Evolutionary conservation across 1,140 invertebrate species (phyloP), one percentile per base, ranked within the genome.

Genomic region (Mesaphorura yosii): DNA sequence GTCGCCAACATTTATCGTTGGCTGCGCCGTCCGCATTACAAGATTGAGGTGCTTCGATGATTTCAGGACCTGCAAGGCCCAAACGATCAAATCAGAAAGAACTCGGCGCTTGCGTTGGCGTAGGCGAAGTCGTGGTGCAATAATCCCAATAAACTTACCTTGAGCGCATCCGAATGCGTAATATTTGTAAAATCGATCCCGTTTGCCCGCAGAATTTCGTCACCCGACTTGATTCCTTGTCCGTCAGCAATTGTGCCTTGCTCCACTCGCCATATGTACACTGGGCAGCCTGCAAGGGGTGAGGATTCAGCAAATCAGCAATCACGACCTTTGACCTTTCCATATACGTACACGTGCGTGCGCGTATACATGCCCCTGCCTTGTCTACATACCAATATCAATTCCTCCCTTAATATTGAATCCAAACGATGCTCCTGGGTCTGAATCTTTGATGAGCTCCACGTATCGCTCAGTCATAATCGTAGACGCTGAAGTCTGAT

Each of bases 151-250:
- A 10, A 48, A n/a, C 19, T 38, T 76, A 88, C 85, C 79, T 88
- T 88, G 57, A 88, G 76, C 44, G 86, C 86, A 70, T 88, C 85
- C 66, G 87, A 84, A 67, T 88, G 86, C 55, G 83, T 84, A 62
- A 88, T 86, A 56, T 79, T 82, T 27, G 82, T 84, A 70, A 89
- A 89, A 53, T 84, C 85, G 48, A 83, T 88, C 42, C 85, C 85
- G 69, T 89, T 89, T 55, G 88, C 86, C 72, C 88, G 83, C 59
- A 89, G 74, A 66, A 90, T 88, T 65, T 86, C 86, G 74, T 91
- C 86, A 55, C 86, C 86, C 55, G 85, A 84, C 64, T 84, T 77
- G 48, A 90, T 73, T 58, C 86, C 86, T 59, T 82, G 82, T 55
- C 83, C 75, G 68, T 88, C 85, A 47, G 86, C 86, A 51, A 88